These are phyloP conservation scores for Sardinella longiceps DNA, from an alignment of 2,797 vertebrate genomes.

Conservation along the genomic window DNA sequence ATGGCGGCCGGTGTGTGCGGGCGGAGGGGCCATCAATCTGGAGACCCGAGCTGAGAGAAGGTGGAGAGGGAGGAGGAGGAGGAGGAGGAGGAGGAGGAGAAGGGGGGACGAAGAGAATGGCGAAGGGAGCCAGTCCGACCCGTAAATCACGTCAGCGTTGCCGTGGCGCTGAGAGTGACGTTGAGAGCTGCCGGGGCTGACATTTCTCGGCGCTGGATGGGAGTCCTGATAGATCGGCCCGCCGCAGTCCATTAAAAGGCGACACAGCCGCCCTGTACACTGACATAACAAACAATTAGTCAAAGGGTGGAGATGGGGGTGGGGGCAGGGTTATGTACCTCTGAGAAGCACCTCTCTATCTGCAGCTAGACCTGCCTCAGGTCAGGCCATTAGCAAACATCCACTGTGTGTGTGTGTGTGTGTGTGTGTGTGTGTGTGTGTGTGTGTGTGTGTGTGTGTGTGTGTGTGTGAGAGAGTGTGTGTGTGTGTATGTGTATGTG, in stretches of 20 bases:
- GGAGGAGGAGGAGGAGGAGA: conserved; percentile 56
- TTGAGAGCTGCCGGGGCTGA: conserved; percentile 71
- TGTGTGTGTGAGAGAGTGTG: neutral
- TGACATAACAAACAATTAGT: conserved; percentile 84
- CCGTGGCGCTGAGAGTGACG: conserved; percentile 66
- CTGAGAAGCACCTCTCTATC: conserved; percentile 49
- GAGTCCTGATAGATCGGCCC: conserved; percentile 78
- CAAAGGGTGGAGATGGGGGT: conserved; percentile 64
- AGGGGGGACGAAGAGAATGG: conserved; percentile 58
- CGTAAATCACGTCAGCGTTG: conserved; percentile 76
- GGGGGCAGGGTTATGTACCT: conserved; percentile 61
- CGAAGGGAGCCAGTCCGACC: conserved; percentile 21
- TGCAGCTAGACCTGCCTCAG: conserved; percentile 29
- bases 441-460: neutral
- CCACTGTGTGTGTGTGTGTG: neutral
- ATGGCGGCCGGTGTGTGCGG: conserved; percentile 70
- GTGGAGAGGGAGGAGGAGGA: conserved; percentile 49
- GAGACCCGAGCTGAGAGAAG: conserved; percentile 44
- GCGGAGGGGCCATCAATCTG: conserved; percentile 76
- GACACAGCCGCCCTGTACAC: conserved; percentile 67
- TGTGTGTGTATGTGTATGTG: conserved; percentile 10
- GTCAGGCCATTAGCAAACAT: conserved; percentile 33
- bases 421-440: neutral
- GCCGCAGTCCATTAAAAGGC: conserved; percentile 80
- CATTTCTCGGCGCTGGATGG: conserved; percentile 55